Conservation (phyloP, 2,888 invertebrate genomes). For the Chrysodeixis includens region DNA sequence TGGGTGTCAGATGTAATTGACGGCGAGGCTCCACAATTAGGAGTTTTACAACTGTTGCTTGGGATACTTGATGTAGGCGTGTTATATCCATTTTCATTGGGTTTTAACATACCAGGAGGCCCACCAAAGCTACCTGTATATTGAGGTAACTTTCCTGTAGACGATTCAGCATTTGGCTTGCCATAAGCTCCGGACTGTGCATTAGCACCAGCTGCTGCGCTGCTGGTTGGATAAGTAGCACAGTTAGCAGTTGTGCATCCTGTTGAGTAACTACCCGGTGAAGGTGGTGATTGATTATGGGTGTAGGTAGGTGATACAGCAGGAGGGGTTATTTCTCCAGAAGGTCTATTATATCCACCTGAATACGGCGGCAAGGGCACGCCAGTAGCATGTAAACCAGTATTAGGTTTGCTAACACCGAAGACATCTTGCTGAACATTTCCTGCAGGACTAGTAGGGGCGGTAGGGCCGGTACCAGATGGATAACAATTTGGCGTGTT, state of each 20-base stretch:
- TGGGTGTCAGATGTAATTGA: slow-evolving; percentile 16
- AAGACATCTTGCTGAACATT: slow-evolving; percentile 27
- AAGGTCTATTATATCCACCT: slow-evolving; percentile 29
- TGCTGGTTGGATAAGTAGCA: slow-evolving; percentile 11
- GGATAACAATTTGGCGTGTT: slow-evolving; percentile 39
- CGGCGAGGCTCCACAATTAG: slow-evolving; percentile 28
- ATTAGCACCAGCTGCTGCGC: slow-evolving; percentile 8
- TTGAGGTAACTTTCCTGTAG: slow-evolving; percentile 21
- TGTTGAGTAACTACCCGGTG: slow-evolving; percentile 18
- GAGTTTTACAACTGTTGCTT: slow-evolving; percentile 26
- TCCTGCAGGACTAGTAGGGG: slow-evolving; percentile 11
- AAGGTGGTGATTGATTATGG: slow-evolving; percentile 22
- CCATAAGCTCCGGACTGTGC: slow-evolving; percentile 18
- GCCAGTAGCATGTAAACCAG: slow-evolving; percentile 22
- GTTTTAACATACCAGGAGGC: slow-evolving; percentile 26
- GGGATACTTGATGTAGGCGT: slow-evolving; percentile 51
- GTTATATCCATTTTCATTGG: slow-evolving; percentile 41
- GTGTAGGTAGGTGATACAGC: slow-evolving; percentile 19
- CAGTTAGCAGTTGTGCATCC: slow-evolving; percentile 27
- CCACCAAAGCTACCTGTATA: slow-evolving; percentile 26
- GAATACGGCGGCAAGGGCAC: slow-evolving; percentile 29
- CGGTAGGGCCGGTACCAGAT: slow-evolving; percentile 9
- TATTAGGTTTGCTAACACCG: slow-evolving; percentile 33
- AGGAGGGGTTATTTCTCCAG: slow-evolving; percentile 27
- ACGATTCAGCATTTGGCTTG: slow-evolving; percentile 20